Conservation (phyloP, 2,888 invertebrate genomes). For the Meloe dianella region DNA sequence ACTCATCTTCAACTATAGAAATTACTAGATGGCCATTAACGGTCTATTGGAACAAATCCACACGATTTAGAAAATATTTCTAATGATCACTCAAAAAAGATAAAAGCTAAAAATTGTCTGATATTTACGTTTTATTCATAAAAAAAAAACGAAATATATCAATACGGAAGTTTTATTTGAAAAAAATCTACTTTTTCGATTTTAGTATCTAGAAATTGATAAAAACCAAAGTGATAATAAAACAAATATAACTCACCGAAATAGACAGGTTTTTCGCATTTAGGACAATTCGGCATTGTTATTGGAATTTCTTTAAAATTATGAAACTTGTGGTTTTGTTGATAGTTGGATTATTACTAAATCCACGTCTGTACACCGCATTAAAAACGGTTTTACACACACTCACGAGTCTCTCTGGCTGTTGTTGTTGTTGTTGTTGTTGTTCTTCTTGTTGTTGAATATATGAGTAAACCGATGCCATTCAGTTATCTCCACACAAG, state of each 20-base stretch:
- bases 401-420: neutral
- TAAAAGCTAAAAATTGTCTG: neutral
- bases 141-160: neutral
- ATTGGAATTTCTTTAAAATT: neutral
- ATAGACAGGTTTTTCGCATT: slow-evolving; percentile 67
- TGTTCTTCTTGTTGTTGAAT: neutral
- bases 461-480: neutral
- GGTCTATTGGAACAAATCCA: neutral
- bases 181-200: neutral
- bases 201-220: neutral
- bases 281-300: slow-evolving; percentile 66
- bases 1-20: slow-evolving; percentile 8
- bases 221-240: neutral
- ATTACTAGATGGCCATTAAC: neutral
- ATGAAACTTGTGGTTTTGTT: neutral
- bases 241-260: slow-evolving; percentile 60
- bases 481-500: neutral
- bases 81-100: neutral
- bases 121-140: neutral
- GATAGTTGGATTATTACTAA: slow-evolving; percentile 7
- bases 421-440: neutral
- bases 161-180: neutral
- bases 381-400: neutral
- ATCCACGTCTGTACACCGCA: neutral
- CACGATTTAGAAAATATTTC: neutral